Evolutionary conservation across 2,888 invertebrate species (phyloP).

Genomic region (Tetranychus truncatus): DNA sequence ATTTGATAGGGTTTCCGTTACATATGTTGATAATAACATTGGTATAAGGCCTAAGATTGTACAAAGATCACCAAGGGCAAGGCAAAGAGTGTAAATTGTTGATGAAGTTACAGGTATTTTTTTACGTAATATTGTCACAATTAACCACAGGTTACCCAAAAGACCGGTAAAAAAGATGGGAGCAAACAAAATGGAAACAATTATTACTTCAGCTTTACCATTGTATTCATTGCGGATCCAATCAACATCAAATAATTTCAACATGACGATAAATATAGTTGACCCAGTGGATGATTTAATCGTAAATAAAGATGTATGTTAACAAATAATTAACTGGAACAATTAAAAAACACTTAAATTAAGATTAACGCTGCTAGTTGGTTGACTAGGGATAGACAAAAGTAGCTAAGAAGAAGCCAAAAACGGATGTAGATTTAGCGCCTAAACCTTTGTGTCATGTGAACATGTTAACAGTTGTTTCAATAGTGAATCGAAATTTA

Average conservation of each 20-base stretch:
- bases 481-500: too few relatives aligned
- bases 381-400: too few relatives aligned
- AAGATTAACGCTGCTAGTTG: too few relatives aligned
- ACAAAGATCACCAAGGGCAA: neutral
- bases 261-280: neutral
- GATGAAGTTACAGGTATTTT: neutral
- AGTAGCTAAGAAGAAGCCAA: too few relatives aligned
- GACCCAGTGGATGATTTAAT: too few relatives aligned
- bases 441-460: too few relatives aligned
- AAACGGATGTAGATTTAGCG: too few relatives aligned
- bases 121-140: neutral
- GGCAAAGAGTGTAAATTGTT: neutral
- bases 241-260: neutral
- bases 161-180: constrained; percentile 2
- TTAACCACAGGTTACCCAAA: constrained; percentile 3
- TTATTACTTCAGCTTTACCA: neutral
- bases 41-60: neutral
- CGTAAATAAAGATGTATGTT: too few relatives aligned
- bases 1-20: neutral
- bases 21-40: neutral
- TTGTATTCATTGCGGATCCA: neutral
- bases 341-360: too few relatives aligned
- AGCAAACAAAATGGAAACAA: neutral
- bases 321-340: too few relatives aligned
- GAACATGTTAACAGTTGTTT: too few relatives aligned